phyloP scores from a whole-genome alignment of 1,140 invertebrate genomes.

The Delia radicum region DNA sequence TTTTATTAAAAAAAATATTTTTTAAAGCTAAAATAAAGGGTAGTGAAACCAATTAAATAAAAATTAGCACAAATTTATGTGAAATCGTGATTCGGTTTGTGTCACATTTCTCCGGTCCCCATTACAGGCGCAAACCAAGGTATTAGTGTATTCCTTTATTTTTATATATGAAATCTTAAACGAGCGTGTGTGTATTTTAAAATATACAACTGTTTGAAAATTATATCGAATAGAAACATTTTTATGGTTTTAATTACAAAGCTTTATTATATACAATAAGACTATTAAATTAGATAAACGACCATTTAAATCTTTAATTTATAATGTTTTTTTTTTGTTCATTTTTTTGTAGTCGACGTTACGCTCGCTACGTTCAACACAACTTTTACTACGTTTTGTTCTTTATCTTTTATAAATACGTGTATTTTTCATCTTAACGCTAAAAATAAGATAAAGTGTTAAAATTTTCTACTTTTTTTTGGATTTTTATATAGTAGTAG shows the following conservation, averaged over 20 bases:
- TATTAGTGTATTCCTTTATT: too few species aligned
- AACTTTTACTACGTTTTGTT: too few species aligned
- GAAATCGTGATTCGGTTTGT: too few species aligned
- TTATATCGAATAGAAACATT: neutral
- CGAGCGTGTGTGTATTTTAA: neutral
- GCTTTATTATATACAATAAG: neutral
- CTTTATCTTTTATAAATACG: neutral
- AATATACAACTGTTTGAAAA: neutral
- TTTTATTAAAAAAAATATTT: too few species aligned
- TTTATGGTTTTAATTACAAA: slow-evolving; percentile 11
- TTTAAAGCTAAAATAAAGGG: too few species aligned
- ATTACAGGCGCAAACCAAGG: too few species aligned
- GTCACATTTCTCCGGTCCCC: too few species aligned
- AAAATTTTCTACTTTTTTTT: neutral
- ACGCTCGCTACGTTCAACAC: too few species aligned
- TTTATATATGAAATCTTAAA: too few species aligned
- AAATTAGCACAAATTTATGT: too few species aligned
- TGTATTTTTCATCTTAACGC: neutral
- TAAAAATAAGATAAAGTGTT: neutral
- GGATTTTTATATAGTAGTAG: neutral
- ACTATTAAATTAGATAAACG: slow-evolving; percentile 15
- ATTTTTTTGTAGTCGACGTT: too few species aligned
- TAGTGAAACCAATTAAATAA: too few species aligned
- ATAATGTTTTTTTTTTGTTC: neutral
- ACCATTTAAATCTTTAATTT: slow-evolving; percentile 17